Conservation (phyloP, 2,797 vertebrate genomes). For the Megaceryle alcyon region DNA sequence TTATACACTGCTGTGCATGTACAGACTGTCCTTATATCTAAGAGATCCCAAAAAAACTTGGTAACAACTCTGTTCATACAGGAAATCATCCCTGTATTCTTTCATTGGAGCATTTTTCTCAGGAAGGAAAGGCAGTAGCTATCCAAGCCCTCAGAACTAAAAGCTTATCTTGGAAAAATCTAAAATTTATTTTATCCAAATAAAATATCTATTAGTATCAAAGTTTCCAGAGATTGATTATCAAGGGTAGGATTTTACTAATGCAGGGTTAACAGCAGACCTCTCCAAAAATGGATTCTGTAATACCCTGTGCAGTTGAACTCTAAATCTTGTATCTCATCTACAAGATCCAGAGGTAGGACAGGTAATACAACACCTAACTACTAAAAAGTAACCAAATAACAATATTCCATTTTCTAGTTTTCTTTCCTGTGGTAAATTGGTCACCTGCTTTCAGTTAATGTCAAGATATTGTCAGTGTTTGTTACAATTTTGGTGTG, state of each 20-base stretch:
- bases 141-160: not conserved
- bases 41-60: not conserved
- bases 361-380: not conserved
- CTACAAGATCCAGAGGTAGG: not conserved
- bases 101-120: not conserved
- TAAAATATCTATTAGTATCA: not conserved
- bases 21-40: not conserved
- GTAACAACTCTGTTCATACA: not conserved
- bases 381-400: not conserved
- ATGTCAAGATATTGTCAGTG: not conserved
- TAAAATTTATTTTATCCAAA: not conserved
- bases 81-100: not conserved
- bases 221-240: not conserved
- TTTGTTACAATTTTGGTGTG: not conserved
- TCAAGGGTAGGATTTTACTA: not conserved
- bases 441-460: not conserved
- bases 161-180: not conserved
- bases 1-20: not conserved
- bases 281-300: not conserved
- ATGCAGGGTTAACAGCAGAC: not conserved
- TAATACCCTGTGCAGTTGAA: not conserved
- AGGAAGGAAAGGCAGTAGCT: not conserved
- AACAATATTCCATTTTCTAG: not conserved
- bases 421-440: not conserved
- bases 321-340: not conserved